phyloP scores from a whole-genome alignment of 1,140 invertebrate genomes.

The Pinna nobilis region DNA sequence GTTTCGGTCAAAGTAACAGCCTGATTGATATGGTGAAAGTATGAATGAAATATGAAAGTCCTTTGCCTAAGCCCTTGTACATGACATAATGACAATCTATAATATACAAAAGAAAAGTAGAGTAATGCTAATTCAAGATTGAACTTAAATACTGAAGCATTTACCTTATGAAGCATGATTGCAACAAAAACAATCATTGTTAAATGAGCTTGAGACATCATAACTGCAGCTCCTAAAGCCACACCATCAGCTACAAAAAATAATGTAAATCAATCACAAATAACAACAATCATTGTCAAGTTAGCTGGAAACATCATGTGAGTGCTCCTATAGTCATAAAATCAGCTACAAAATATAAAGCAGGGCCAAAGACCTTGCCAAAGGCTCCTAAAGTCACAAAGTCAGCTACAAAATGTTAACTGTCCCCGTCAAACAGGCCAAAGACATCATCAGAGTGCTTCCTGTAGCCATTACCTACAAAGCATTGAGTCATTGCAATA shows the following conservation, averaged over 20 bases:
- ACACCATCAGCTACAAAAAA: slow-evolving; percentile 90
- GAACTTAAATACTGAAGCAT: background rate
- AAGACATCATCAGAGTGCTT: no score
- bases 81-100: no score
- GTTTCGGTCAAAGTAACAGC: no score
- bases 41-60: no score
- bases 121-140: background rate
- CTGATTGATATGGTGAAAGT: no score
- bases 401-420: background rate
- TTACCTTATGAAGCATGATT: slow-evolving; percentile 98
- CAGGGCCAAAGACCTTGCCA: background rate
- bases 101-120: no score
- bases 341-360: background rate
- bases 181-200: slow-evolving; percentile 98
- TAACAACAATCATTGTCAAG: no score
- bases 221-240: slow-evolving; percentile 96
- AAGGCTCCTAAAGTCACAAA: background rate
- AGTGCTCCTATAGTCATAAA: background rate
- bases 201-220: slow-evolving; percentile 94
- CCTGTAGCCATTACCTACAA: no score
- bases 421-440: no score
- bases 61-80: no score
- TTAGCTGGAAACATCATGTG: no score
- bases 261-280: background rate
- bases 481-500: no score